Conservation (phyloP, 2,113 vertebrate genomes). For the Marmota monax region DNA sequence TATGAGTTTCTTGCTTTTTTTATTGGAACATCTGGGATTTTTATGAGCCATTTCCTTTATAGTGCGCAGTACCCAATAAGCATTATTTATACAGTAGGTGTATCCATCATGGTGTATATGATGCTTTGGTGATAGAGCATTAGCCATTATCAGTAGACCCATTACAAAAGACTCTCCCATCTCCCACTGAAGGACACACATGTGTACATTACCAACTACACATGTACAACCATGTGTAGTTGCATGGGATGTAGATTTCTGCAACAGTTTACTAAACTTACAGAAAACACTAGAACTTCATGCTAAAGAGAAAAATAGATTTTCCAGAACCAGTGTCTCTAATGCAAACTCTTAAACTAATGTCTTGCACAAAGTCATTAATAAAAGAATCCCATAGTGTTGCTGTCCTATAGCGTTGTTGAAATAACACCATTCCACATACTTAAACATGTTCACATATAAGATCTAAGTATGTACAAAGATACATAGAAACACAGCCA, state of each 20-base stretch:
- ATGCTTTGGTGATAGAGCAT: constrained; percentile 33
- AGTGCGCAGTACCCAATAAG: constrained; percentile 54
- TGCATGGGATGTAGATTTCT: constrained; percentile 19
- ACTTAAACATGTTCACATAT: not conserved
- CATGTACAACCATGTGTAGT: not conserved
- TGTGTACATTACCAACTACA: constrained; percentile 21
- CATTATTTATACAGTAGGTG: constrained; percentile 62
- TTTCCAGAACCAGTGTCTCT: not conserved
- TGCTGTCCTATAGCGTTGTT: not conserved
- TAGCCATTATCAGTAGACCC: constrained; percentile 47
- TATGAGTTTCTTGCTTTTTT: no score
- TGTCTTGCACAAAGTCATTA: not conserved
- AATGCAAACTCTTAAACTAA: not conserved
- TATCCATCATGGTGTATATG: constrained; percentile 31
- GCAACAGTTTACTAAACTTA: constrained; percentile 14
- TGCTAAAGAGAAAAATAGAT: constrained; percentile 39
- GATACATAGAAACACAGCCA: not conserved
- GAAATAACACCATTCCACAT: not conserved
- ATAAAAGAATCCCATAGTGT: not conserved
- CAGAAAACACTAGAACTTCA: not conserved
- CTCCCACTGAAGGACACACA: not conserved
- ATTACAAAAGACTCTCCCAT: constrained; percentile 24
- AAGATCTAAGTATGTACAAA: not conserved
- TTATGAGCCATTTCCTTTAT: constrained; percentile 67
- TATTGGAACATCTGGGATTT: constrained; percentile 50